These are phyloP conservation scores for Gerris buenoi DNA, from an alignment of 1,140 invertebrate genomes.

Conservation along the genomic window DNA sequence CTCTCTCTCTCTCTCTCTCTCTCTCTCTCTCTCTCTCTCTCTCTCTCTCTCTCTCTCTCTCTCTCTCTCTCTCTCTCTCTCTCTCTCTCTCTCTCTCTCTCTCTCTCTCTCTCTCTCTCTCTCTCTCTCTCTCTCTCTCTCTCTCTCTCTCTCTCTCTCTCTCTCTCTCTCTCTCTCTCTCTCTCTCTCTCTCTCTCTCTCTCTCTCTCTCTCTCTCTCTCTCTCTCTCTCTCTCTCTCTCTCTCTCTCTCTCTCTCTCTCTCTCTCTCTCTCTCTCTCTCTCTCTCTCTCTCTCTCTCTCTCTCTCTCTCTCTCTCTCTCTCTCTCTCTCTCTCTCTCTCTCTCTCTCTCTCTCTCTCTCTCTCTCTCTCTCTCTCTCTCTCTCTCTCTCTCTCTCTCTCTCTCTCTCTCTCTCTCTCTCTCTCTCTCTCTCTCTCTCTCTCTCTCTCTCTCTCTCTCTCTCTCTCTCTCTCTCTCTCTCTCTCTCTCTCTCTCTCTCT, in stretches of 20 bases:
- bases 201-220: conserved; percentile 8
- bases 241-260: neutral
- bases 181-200: neutral
- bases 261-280: neutral
- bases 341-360: neutral
- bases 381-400: neutral
- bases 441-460: conserved; percentile 12
- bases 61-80: neutral
- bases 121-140: conserved; percentile 15
- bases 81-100: neutral
- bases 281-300: neutral
- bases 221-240: conserved; percentile 7
- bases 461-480: conserved; percentile 11
- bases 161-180: neutral
- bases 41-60: too few species aligned
- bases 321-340: neutral
- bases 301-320: neutral
- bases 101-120: conserved; percentile 18
- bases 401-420: conserved; percentile 1
- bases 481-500: conserved; percentile 13
- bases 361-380: neutral
- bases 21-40: neutral
- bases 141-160: conserved; percentile 6
- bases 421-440: conserved; percentile 11
- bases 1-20: neutral